These are phyloP conservation scores for Pogonus chalceus DNA, from an alignment of 1,140 invertebrate species.

Conservation along the genomic window DNA sequence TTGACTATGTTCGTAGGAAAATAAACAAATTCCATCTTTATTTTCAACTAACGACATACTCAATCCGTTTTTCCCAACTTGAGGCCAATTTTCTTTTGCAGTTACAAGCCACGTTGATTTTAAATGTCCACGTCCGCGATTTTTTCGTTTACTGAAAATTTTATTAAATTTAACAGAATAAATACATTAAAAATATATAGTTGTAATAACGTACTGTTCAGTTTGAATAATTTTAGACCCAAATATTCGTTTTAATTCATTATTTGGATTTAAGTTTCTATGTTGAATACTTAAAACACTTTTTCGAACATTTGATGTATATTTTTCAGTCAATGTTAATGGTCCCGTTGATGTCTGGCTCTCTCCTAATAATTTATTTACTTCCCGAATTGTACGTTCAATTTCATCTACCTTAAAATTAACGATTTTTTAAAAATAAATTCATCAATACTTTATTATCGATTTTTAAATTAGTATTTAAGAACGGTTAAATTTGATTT, in stretches of 20 bases:
- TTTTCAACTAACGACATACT: constrained; percentile 58
- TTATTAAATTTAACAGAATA: constrained; percentile 5
- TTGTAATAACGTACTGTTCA: constrained; percentile 45
- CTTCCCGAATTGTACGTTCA: constrained; percentile 57
- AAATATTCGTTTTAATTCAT: constrained; percentile 78
- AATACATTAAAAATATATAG: constrained; percentile 1
- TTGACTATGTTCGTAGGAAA: constrained; percentile 68
- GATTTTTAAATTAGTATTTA: too few relatives aligned
- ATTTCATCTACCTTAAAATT: constrained; percentile 54
- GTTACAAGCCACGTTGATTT: constrained; percentile 57
- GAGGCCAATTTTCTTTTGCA: constrained; percentile 56
- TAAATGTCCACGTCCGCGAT: constrained; percentile 41
- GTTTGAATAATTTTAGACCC: constrained; percentile 66
- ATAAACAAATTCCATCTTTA: constrained; percentile 37
- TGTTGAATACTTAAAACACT: constrained; percentile 51
- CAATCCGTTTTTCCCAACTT: constrained; percentile 55
- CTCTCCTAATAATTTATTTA: constrained; percentile 61
- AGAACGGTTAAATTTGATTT: too few relatives aligned
- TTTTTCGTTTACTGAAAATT: constrained; percentile 44
- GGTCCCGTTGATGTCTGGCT: constrained; percentile 29
- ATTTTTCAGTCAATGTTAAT: constrained; percentile 21
- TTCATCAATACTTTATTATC: too few relatives aligned
- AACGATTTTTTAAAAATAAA: too few relatives aligned
- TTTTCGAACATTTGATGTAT: constrained; percentile 32
- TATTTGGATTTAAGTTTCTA: constrained; percentile 70